Percentiles rank a stretch among this genome's conserved stretches.
phyloP scores from a whole-genome alignment of 2,797 vertebrate species.

The Poeciliopsis paucimaculata region DNA sequence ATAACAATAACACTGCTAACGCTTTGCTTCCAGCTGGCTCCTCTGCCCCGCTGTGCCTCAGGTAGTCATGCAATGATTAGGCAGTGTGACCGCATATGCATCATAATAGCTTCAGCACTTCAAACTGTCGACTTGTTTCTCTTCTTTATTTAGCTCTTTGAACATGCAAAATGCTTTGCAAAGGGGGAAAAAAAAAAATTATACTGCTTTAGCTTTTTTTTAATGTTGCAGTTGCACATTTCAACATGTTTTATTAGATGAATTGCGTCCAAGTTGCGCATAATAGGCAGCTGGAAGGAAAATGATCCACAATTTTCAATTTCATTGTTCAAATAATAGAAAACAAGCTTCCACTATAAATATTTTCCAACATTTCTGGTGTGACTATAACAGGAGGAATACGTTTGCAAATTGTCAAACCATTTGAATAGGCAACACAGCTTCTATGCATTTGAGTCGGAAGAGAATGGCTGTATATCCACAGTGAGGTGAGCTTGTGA shows the following conservation, averaged over 20 bases:
- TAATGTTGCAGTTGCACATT: neutral
- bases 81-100: constrained; percentile 32
- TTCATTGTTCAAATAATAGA: too few species aligned
- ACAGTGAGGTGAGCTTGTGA: constrained; percentile 15
- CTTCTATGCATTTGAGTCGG: neutral
- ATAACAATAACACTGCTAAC: constrained; percentile 27
- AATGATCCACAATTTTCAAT: neutral
- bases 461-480: neutral
- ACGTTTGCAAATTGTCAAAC: neutral
- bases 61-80: constrained; percentile 34
- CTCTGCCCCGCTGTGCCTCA: constrained; percentile 32
- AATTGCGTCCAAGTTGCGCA: too few species aligned
- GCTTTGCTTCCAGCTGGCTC: constrained; percentile 36
- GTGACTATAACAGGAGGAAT: neutral
- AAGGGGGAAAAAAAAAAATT: neutral
- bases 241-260: neutral
- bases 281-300: neutral
- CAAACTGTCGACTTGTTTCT: neutral
- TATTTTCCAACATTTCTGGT: neutral
- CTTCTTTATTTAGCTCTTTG: neutral
- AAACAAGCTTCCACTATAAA: too few species aligned
- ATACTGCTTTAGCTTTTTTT: neutral
- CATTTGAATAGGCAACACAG: neutral
- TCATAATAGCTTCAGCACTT: constrained; percentile 27
- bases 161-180: neutral